Evolutionary conservation across 1,140 invertebrate species (phyloP).

Genomic region (Diorhabda carinulata): DNA sequence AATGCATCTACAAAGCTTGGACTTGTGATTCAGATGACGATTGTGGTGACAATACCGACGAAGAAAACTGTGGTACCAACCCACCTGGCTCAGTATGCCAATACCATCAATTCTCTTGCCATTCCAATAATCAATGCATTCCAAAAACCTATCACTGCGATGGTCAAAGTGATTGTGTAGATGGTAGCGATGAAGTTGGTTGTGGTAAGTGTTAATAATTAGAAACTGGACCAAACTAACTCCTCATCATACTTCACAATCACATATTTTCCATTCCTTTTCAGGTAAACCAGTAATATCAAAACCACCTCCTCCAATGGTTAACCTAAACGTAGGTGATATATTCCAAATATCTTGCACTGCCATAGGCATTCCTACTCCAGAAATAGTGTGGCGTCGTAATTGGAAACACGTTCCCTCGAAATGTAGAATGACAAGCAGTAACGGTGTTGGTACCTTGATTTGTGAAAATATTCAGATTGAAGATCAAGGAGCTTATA

Average conservation of each 20-base stretch:
- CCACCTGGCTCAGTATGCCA: slow-evolving; percentile 67
- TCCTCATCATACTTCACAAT: not conserved
- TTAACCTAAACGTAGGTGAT: slow-evolving; percentile 66
- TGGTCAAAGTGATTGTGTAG: slow-evolving; percentile 77
- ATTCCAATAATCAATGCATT: slow-evolving; percentile 77
- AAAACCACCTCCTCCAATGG: slow-evolving; percentile 64
- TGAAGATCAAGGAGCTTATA: slow-evolving; percentile 90
- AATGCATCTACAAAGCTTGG: slow-evolving; percentile 91
- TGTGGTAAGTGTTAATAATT: slow-evolving; percentile 53
- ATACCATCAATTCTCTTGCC: slow-evolving; percentile 80
- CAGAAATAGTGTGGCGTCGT: slow-evolving; percentile 89
- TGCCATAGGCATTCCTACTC: slow-evolving; percentile 84
- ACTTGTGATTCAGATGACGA: slow-evolving; percentile 86
- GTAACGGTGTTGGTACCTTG: slow-evolving; percentile 75
- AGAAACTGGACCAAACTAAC: not conserved
- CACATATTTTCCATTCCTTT: not conserved
- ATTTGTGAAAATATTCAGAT: slow-evolving; percentile 71
- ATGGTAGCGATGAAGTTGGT: slow-evolving; percentile 87
- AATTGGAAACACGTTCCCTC: slow-evolving; percentile 96
- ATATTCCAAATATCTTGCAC: slow-evolving; percentile 76
- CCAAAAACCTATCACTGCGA: slow-evolving; percentile 94
- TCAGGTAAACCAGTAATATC: slow-evolving; percentile 51
- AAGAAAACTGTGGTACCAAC: slow-evolving; percentile 59
- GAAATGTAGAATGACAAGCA: slow-evolving; percentile 73
- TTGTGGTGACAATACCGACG: slow-evolving; percentile 87